Conservation (phyloP, 2,113 vertebrate species). For the Eulacestoma nigropectus region DNA sequence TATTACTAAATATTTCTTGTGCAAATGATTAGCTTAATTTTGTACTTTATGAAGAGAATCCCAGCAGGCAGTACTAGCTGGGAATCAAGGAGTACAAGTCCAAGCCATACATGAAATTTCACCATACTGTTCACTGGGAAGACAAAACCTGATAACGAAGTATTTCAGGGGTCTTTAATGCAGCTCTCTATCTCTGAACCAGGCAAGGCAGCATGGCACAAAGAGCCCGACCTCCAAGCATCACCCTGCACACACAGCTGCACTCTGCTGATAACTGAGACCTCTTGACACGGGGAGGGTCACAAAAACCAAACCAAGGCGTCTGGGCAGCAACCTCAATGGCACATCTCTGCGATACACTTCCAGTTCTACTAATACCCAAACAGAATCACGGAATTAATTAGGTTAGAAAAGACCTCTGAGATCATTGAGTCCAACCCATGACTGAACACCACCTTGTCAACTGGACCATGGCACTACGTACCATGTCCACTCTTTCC, state of each 20-base stretch:
- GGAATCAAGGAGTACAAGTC: neutral
- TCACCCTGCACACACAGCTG: neutral
- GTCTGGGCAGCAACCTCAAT: neutral
- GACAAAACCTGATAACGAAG: fast-evolving
- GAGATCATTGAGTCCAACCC: neutral
- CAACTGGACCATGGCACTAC: neutral
- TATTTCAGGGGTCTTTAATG: neutral
- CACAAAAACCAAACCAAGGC: neutral
- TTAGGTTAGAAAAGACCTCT: neutral
- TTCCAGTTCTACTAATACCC: neutral
- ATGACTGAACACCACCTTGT: neutral
- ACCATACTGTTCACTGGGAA: neutral
- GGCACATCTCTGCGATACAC: fast-evolving
- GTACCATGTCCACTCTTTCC: no score
- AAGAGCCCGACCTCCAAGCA: neutral
- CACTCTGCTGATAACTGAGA: neutral
- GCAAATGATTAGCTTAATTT: neutral
- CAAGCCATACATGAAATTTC: neutral
- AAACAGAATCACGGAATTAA: neutral
- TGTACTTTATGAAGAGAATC: neutral
- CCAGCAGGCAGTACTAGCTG: neutral
- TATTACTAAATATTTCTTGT: neutral
- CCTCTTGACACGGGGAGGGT: fast-evolving
- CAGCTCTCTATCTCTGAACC: neutral
- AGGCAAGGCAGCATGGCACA: fast-evolving